A percentile compares a stretch with the other conserved stretches of the same genome.
phyloP scores from a whole-genome alignment of 2,797 vertebrate genomes.

The Serranus cabrilla region DNA sequence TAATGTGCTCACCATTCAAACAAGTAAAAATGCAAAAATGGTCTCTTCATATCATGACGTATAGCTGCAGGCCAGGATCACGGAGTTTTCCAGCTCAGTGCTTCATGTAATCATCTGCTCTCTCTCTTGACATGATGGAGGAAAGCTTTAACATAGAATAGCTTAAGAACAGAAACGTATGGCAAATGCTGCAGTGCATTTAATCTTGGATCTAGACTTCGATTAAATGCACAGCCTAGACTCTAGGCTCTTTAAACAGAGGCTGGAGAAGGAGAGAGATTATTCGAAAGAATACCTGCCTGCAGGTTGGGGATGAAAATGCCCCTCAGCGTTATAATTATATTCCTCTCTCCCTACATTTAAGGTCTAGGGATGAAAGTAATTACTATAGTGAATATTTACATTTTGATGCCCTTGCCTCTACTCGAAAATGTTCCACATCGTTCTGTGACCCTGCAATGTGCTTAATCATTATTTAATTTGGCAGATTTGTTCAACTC shows the following conservation, averaged over 20 bases:
- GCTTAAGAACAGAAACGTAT: slow-evolving; percentile 47
- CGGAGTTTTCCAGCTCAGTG: slow-evolving; percentile 64
- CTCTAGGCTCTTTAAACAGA: slow-evolving; percentile 33
- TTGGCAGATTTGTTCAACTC: background rate
- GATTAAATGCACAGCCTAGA: slow-evolving; percentile 22
- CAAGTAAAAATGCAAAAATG: slow-evolving; percentile 61
- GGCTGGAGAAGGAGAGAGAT: slow-evolving; percentile 24
- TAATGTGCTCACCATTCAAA: slow-evolving; percentile 43
- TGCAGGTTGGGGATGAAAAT: slow-evolving; percentile 44
- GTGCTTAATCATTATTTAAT: background rate
- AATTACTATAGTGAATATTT: slow-evolving; percentile 45
- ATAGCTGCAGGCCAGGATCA: slow-evolving; percentile 72
- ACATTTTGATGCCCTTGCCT: slow-evolving; percentile 27
- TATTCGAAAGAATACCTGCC: slow-evolving; percentile 45
- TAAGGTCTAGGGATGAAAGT: slow-evolving; percentile 7
- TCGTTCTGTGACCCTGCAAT: background rate
- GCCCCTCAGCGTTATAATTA: slow-evolving; percentile 32
- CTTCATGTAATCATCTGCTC: slow-evolving; percentile 65
- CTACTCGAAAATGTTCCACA: background rate
- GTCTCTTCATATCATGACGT: slow-evolving; percentile 52
- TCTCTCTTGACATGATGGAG: slow-evolving; percentile 52
- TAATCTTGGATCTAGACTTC: background rate
- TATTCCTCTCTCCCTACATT: slow-evolving; percentile 22
- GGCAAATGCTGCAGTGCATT: slow-evolving; percentile 46
- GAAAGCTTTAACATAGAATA: slow-evolving; percentile 54